Base-by-base conservation (phyloP, 2,113 vertebrate genomes). In the Podarcis raffonei region DNA sequence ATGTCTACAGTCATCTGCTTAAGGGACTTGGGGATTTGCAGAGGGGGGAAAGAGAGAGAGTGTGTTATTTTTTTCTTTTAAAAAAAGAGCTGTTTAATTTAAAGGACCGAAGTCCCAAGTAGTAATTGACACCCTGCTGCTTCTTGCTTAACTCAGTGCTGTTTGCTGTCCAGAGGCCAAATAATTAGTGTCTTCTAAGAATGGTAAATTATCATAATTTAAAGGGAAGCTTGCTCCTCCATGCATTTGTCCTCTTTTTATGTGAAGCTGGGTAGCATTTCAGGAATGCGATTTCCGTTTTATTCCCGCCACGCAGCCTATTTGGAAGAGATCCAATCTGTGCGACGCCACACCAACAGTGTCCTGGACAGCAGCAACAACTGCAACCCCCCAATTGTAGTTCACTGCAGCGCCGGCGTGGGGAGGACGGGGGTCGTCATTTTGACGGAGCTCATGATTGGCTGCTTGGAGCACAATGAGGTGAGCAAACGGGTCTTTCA, bases 251-350 rank as follows among this genome's bases (percentile, higher is more conserved):
- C 7, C 5, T 0, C 59, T 87, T 82, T 48, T 87, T 74, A n/a
- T 32, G 35, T 81, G 71, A 82, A 87, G 89, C 84, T 9, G 0
- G 2, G 35, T 0, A 87, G 88, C 72, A 68, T 77, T 65, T 66
- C 11, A 85, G 78, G 91, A 92, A 89, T 80, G 2, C 78, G 87
- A 74, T 90, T 77, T 90, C 84, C 83, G 0, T 92, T 93, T 89
- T 78, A 48, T 83, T 53, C n/a, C 72, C 92, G 8, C 39, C 83
- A 88, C 87, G 53, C 96, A 99, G 98, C 98, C 78, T 99, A 99
- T 95, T 93, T 99, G 93, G 98, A 99, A 95, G 98, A 99, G 95
- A 99, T 99, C 80, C 98, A 99, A 95, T 99, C 98, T 0, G 98
- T 99, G 84, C 97, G 98, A 11, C 98, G 98, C 72, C 98, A 99